Evolutionary conservation across 2,113 vertebrate genomes (phyloP), one percentile per base, ranked within the genome.

Genomic region (Myocastor coypus): DNA sequence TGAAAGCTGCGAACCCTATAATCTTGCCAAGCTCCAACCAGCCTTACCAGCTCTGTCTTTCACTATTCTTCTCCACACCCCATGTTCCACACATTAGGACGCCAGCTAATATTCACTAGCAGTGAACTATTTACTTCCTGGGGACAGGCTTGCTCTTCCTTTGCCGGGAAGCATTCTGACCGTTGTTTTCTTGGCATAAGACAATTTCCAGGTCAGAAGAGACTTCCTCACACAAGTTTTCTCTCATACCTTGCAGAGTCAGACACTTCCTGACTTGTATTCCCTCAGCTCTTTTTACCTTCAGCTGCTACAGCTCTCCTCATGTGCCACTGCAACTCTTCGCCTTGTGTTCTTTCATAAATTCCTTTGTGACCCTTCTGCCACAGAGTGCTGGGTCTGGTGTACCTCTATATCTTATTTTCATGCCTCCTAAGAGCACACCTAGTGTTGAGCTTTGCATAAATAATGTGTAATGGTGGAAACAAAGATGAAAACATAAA

Each of bases 101-200:
- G 34, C 83, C 83, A 71, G 59, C 86, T 71, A 81, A 42, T 77
- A 57, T 75, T 93, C 86, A 61, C 37, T 66, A 55, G 17, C 7
- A 87, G 50, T n/a, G n/a, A 95, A 83, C 55, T 30, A 61, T 85
- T 93, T 46, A 71, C 9, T 94, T 94, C 46, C 92, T 37, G 87
- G 80, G 82, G 84, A 73, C 0, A 90, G 10, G 30, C 3, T 8
- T 14, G 24, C 28, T 40, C 42, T 73, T n/a, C 32, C 82, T 75
- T 78, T 85, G 68, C 69, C 94, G 92, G 92, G 66, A 97, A 92
- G 59, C 3, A 42, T 89, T 46, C 16, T 40, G 26, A 69, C 26
- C 52, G 28, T 86, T 63, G 12, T 86, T 71, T 66, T 34, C 9
- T 52, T 77, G 52, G 57, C 57, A 91, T 84, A 42, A 87, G 40